Base-by-base conservation (phyloP, 2,113 vertebrate genomes). In the Pagrus major region DNA sequence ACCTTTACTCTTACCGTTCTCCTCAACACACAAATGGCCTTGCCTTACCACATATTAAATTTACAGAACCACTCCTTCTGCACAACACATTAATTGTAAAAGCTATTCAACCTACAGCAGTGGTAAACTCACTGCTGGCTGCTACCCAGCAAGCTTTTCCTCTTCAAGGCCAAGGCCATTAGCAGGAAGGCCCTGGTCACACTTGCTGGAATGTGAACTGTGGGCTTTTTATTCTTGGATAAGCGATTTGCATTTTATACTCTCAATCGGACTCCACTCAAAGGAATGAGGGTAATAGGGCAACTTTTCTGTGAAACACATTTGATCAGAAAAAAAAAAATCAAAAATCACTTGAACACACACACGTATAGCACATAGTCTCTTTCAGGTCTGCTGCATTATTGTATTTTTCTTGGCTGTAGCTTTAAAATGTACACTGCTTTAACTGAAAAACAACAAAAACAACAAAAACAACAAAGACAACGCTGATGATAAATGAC, bases 31-130 rank as follows among this genome's bases (percentile, higher is more conserved):
- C 23, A 76, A 67, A 76, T 70, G 80, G 61, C 85, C 85, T 88
- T 88, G 81, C 71, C 71, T 76, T 86, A 20, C 61, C 70, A 82
- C 70, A 83, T 52, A 60, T 80, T 82, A 52, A 83, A 89, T 89
- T 80, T 74, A 83, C 29, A 78, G 49, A 68, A 44, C 56, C 49
- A 71, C 72, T 88, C 65, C 58, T 81, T 73, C 18, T 35, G 25
- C 65, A 78, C 67, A 84, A 78, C 58, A 69, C 51, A 27, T 71
- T 78, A 39, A 71, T 31, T 71, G 55, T 83, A 79, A 86, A 88
- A 76, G 60, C 84, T 77, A 86, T 92, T 89, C 80, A 91, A 70
- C 68, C 54, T 37, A 75, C 76, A 83, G 73, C 14, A 1, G 63
- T 46, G 21, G 42, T 61, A 55, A 82, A 49, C 64, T 61, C 75